These are phyloP conservation scores for Scarus forsteni DNA, from an alignment of 2,797 vertebrate genomes.

Conservation along the genomic window DNA sequence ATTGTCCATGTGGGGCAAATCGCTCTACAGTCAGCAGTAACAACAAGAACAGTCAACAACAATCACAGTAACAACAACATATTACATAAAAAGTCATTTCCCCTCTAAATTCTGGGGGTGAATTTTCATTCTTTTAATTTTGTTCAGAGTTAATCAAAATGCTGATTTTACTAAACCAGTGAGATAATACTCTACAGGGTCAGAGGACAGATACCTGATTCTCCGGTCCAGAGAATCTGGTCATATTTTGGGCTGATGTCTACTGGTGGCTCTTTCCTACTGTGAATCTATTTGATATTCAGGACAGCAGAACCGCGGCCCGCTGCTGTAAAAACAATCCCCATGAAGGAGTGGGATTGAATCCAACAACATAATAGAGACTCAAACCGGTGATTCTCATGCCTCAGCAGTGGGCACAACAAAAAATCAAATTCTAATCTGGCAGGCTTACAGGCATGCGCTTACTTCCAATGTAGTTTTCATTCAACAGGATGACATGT, in stretches of 20 bases:
- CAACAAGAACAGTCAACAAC: no score
- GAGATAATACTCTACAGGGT: conserved; percentile 21
- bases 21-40: no score
- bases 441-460: conserved; percentile 28
- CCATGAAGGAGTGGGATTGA: conserved; percentile 30
- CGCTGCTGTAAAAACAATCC: conserved; percentile 53
- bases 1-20: no score
- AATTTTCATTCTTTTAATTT: not conserved
- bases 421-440: conserved; percentile 57
- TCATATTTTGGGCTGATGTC: conserved; percentile 1
- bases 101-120: not conserved
- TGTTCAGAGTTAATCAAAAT: not conserved
- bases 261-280: conserved; percentile 20
- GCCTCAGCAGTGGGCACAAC: conserved; percentile 30
- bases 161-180: conserved; percentile 1
- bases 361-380: conserved; percentile 49
- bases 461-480: conserved; percentile 35
- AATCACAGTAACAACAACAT: no score
- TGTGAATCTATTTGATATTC: conserved; percentile 52
- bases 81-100: not conserved
- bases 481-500: conserved; percentile 37
- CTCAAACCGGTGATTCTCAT: conserved; percentile 38
- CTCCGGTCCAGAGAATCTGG: conserved; percentile 22
- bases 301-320: conserved; percentile 3
- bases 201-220: conserved; percentile 24